Evolutionary conservation across 2,888 invertebrate genomes (phyloP).

Genomic region (Callyntrura sp.): DNA sequence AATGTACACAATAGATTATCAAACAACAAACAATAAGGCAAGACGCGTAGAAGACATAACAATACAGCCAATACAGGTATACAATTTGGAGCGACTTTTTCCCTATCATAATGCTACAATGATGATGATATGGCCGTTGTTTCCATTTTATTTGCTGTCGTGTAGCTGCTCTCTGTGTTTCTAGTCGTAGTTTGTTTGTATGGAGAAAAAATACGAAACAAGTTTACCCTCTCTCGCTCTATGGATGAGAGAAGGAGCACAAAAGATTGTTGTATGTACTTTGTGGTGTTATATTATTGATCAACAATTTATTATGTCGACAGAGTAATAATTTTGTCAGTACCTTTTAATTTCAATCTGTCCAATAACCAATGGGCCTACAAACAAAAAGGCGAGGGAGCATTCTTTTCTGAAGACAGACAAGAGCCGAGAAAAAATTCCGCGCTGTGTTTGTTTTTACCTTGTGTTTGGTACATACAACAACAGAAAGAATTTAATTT

Average conservation of each 20-base stretch:
- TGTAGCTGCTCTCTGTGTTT: no score
- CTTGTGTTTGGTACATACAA: neutral
- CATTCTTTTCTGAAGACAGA: neutral
- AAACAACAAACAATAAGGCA: conserved; percentile 20
- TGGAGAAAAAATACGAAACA: conserved; percentile 31
- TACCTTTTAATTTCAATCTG: conserved; percentile 77
- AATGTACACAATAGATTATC: conserved; percentile 66
- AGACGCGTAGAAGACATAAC: neutral
- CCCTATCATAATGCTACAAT: neutral
- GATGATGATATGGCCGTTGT: conserved; percentile 14
- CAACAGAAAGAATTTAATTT: neutral
- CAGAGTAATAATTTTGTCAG: conserved; percentile 77
- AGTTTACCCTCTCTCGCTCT: neutral
- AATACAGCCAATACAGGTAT: neutral
- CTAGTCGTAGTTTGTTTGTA: neutral
- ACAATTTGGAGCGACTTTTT: conserved; percentile 31
- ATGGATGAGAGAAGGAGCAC: conserved; percentile 11
- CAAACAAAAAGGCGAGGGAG: neutral
- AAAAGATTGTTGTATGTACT: conserved; percentile 44
- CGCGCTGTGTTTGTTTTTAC: neutral
- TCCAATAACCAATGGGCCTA: conserved; percentile 27
- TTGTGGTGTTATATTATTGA: conserved; percentile 60
- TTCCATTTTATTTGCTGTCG: neutral
- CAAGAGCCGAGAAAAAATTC: neutral
- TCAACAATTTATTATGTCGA: conserved; percentile 78